Evolutionary conservation across 2,113 vertebrate genomes (phyloP).

Genomic region (Ammodytes dubius): DNA sequence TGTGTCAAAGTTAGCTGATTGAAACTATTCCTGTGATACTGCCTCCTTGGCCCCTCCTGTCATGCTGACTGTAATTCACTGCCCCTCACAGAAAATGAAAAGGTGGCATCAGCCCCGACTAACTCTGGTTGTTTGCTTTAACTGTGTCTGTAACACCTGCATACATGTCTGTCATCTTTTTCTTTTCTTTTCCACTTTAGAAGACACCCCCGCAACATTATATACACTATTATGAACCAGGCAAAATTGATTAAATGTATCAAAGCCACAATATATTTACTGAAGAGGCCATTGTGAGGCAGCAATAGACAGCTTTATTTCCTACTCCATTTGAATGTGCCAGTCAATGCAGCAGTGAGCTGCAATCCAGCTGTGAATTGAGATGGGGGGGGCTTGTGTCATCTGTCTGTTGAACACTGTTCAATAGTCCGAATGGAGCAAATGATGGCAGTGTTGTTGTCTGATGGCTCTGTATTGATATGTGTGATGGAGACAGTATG

Average conservation of each 20-base stretch:
- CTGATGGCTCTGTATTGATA: conserved; percentile 41
- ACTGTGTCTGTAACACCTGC: neutral
- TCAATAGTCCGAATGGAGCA: conserved; percentile 28
- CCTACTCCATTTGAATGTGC: neutral
- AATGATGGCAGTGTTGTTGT: conserved; percentile 14
- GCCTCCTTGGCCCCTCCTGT: conserved; percentile 14
- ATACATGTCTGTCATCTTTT: neutral
- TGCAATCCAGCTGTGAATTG: conserved; percentile 8
- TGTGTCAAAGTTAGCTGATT: conserved; percentile 21
- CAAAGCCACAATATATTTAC: neutral
- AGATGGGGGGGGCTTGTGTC: neutral
- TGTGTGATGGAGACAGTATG: conserved; percentile 7
- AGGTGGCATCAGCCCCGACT: conserved; percentile 19
- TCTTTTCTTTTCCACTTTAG: neutral
- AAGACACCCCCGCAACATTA: neutral
- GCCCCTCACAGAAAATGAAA: conserved; percentile 33
- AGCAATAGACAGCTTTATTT: conserved; percentile 14
- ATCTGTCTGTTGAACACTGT: conserved; percentile 18
- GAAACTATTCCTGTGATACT: neutral
- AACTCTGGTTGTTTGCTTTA: conserved; percentile 28
- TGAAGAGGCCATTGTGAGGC: neutral
- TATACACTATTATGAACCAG: neutral
- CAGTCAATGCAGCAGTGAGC: neutral
- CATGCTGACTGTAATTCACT: conserved; percentile 9
- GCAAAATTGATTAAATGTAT: neutral